phyloP scores from a whole-genome alignment of 2,113 vertebrate species.

The Naja naja region DNA sequence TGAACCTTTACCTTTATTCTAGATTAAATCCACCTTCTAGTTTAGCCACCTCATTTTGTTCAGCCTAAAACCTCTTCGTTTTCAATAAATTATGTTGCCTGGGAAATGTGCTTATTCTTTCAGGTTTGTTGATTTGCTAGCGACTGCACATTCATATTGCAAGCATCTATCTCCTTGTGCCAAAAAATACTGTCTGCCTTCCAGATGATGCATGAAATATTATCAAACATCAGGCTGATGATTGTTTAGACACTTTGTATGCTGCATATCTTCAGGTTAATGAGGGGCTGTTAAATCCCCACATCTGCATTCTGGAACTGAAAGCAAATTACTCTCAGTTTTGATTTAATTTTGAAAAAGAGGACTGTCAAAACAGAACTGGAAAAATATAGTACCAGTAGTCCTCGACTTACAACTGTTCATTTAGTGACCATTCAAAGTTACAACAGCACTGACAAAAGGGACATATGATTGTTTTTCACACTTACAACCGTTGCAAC shows the following conservation, averaged over 20 bases:
- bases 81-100: background rate
- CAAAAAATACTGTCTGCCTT: background rate
- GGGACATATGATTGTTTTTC: background rate
- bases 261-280: too few relatives aligned
- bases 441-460: background rate
- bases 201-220: background rate
- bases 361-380: background rate
- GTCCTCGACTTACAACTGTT: background rate
- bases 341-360: background rate
- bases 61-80: background rate
- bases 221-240: background rate
- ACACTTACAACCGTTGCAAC: background rate
- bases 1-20: too few relatives aligned
- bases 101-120: background rate
- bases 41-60: background rate
- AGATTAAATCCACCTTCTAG: background rate
- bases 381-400: background rate
- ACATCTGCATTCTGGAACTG: too few relatives aligned
- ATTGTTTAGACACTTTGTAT: background rate
- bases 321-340: background rate
- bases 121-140: background rate
- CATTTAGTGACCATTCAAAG: background rate
- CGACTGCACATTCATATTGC: background rate
- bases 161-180: background rate
- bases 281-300: too few relatives aligned